A percentile compares a stretch with the other conserved stretches of the same genome.
phyloP scores from a whole-genome alignment of 2,113 vertebrate genomes.

The Oryctolagus cuniculus region mOryCun1.1 NC_091453.1:81574001-81574500 shows the following conservation, averaged over 20 bases:
- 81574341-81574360: slow-evolving; percentile 4
- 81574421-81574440: slow-evolving; percentile 30
- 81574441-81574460: not conserved
- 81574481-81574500: slow-evolving; percentile 9
- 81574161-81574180: slow-evolving; percentile 28
- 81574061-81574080: too few relatives aligned
- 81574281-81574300: not conserved
- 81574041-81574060: too few relatives aligned
- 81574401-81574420: slow-evolving; percentile 22
- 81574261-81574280: not conserved
- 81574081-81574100: not conserved
- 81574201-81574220: not conserved
- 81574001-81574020: too few relatives aligned
- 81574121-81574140: not conserved
- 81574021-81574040: too few relatives aligned
- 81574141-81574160: not conserved
- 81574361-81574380: not conserved
- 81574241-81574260: not conserved
- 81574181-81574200: not conserved
- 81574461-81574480: not conserved
- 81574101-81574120: not conserved
- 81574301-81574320: too few relatives aligned
- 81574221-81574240: not conserved
- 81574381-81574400: not conserved
- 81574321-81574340: too few relatives aligned